phyloP scores from a whole-genome alignment of 2,888 invertebrate species.

The Hydroisotoma schaefferi region DNA sequence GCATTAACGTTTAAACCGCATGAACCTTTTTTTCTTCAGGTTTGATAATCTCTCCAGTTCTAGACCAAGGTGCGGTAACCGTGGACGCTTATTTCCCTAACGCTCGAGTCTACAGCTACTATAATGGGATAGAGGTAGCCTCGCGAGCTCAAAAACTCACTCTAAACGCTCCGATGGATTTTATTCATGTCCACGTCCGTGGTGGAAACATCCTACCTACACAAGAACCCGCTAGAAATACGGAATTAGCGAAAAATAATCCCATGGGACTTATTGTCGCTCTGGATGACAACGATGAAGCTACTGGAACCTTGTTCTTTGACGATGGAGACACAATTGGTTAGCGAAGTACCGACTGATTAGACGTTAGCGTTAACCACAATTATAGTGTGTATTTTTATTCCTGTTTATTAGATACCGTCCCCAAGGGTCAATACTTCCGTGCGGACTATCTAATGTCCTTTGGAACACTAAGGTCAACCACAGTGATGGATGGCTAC shows the following conservation, averaged over 20 bases:
- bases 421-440: constrained; percentile 38
- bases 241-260: constrained; percentile 59
- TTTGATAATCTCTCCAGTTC: constrained; percentile 69
- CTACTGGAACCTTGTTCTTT: constrained; percentile 69
- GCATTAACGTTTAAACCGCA: background rate
- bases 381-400: too few species aligned
- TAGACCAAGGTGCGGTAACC: constrained; percentile 55
- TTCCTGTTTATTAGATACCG: constrained; percentile 58
- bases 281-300: constrained; percentile 57
- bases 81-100: constrained; percentile 63
- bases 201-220: constrained; percentile 70
- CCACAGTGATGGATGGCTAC: constrained; percentile 32
- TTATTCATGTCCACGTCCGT: constrained; percentile 63
- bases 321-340: constrained; percentile 75
- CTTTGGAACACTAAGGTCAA: constrained; percentile 15
- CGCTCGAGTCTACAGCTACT: constrained; percentile 66
- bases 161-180: constrained; percentile 61
- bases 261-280: constrained; percentile 65
- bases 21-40: constrained; percentile 44
- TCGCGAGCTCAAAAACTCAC: constrained; percentile 54
- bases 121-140: constrained; percentile 48
- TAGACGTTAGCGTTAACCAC: too few species aligned
- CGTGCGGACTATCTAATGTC: constrained; percentile 23
- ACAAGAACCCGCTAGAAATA: constrained; percentile 64
- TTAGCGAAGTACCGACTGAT: constrained; percentile 48